Evolutionary conservation across 2,797 vertebrate genomes (phyloP).

Genomic region (Pseudotriccus pelzelni): DNA sequence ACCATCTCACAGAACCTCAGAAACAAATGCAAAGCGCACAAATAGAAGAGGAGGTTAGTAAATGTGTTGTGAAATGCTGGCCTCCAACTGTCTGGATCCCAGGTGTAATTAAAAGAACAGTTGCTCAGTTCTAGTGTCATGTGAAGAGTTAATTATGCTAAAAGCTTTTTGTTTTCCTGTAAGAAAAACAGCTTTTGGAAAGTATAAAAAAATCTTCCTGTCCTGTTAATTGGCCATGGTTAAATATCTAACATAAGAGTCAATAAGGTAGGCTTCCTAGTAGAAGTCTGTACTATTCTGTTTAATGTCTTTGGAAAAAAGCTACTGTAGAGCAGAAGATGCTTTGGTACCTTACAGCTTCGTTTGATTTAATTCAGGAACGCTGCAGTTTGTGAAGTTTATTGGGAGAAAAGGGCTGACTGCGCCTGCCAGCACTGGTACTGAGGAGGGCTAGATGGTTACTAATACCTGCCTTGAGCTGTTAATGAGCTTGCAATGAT

Average conservation of each 20-base stretch:
- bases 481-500: background rate
- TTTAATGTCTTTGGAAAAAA: slow-evolving; percentile 19
- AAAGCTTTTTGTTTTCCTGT: background rate
- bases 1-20: background rate
- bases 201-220: background rate
- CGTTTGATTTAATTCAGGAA: slow-evolving; percentile 50
- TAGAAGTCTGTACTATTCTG: background rate
- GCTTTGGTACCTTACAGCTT: slow-evolving; percentile 25
- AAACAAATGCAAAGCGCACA: background rate
- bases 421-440: background rate
- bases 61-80: background rate
- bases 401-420: slow-evolving; percentile 12
- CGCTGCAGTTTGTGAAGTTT: background rate
- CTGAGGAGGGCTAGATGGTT: background rate
- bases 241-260: background rate
- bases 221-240: rapidly evolving
- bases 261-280: background rate
- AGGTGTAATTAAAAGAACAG: background rate
- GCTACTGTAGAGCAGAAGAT: slow-evolving; percentile 21
- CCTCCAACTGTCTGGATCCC: background rate
- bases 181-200: background rate
- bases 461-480: slow-evolving; percentile 25
- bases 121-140: background rate
- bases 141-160: background rate
- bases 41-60: background rate